phyloP scores from a whole-genome alignment of 2,888 invertebrate species.

The Axea sp. region DNA sequence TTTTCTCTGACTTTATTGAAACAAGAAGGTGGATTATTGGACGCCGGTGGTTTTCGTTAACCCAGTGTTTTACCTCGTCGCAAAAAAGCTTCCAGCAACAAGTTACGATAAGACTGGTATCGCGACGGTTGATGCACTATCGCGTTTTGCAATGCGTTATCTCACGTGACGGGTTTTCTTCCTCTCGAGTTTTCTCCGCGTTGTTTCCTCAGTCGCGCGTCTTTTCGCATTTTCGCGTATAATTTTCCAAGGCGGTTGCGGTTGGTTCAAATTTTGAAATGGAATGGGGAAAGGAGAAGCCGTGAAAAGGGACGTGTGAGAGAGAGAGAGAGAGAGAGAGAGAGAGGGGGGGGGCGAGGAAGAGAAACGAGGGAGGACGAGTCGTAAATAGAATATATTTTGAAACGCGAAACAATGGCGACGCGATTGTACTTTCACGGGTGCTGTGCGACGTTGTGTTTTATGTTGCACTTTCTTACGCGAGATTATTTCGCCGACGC shows the following conservation, averaged over 20 bases:
- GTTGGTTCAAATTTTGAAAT: slow-evolving; percentile 13
- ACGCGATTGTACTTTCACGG: slow-evolving; percentile 41
- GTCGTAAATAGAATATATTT: slow-evolving; percentile 54
- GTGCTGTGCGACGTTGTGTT: slow-evolving; percentile 39
- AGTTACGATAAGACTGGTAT: slow-evolving; percentile 44
- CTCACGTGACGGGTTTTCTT: slow-evolving; percentile 15
- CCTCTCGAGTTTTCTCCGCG: neutral
- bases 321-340: slow-evolving; percentile 11
- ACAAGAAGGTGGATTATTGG: slow-evolving; percentile 22
- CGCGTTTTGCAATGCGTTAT: slow-evolving; percentile 54
- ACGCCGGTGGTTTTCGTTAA: slow-evolving; percentile 29
- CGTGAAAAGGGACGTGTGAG: neutral
- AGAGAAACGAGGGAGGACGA: slow-evolving; percentile 1
- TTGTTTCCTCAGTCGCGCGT: slow-evolving; percentile 19
- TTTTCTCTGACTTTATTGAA: slow-evolving; percentile 12
- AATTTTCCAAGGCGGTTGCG: slow-evolving; percentile 31
- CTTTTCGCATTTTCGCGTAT: slow-evolving; percentile 12
- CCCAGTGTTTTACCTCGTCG: slow-evolving; percentile 1
- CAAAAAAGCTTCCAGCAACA: slow-evolving; percentile 39
- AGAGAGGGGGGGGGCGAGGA: neutral
- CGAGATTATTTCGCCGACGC: slow-evolving; percentile 48
- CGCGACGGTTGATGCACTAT: slow-evolving; percentile 29
- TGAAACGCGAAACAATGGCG: slow-evolving; percentile 46
- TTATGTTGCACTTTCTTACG: slow-evolving; percentile 56
- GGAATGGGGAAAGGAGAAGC: slow-evolving; percentile 5